These are phyloP conservation scores for Macrotus californicus DNA, from an alignment of 2,113 vertebrate genomes.

Conservation along the genomic window DNA sequence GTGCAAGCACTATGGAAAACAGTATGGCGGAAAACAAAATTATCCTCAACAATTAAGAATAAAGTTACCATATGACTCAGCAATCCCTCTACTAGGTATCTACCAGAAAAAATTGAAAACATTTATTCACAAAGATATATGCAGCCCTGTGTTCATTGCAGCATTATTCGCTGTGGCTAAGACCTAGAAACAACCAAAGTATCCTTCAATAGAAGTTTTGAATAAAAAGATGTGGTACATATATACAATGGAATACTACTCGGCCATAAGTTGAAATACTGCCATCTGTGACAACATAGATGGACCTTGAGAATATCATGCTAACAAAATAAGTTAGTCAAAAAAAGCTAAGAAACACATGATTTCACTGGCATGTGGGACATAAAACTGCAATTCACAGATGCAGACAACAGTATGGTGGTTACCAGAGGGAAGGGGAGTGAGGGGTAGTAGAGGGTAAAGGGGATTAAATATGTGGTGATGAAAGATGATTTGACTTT, in stretches of 20 bases:
- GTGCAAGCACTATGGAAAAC: not conserved
- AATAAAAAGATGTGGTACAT: not conserved
- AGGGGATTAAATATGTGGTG: not conserved
- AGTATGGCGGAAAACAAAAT: not conserved
- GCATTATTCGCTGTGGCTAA: not conserved
- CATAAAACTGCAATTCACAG: not conserved
- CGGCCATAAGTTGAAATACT: not conserved
- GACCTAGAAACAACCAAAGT: not conserved
- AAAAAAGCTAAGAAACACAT: not conserved
- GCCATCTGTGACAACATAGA: not conserved
- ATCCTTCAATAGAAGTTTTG: not conserved
- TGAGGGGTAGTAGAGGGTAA: not conserved
- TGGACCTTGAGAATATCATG: not conserved
- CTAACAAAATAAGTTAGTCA: not conserved
- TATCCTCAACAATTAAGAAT: not conserved
- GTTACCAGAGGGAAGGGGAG: not conserved
- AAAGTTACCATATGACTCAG: not conserved
- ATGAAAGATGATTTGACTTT: not conserved
- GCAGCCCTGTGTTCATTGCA: not conserved
- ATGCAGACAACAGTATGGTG: not conserved
- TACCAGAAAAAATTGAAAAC: not conserved
- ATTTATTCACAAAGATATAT: not conserved
- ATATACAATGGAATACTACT: not conserved
- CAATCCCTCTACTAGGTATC: not conserved
- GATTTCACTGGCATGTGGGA: not conserved